A percentile compares a stretch with the other conserved stretches of the same genome.
These are phyloP conservation scores for Pionites leucogaster DNA, from an alignment of 2,113 vertebrate species.

Conservation along the genomic window DNA sequence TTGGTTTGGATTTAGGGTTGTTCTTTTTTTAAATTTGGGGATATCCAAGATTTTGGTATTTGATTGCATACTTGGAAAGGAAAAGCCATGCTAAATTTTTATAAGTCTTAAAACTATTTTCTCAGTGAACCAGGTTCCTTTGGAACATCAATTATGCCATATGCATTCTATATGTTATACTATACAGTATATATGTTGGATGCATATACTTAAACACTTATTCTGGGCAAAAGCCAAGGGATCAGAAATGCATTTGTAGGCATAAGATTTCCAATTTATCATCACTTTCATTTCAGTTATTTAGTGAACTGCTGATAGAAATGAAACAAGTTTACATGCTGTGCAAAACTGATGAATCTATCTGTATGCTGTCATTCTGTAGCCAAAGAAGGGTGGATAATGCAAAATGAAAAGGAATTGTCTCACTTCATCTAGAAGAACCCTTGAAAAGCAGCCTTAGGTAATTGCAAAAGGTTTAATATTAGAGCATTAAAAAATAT, in stretches of 20 bases:
- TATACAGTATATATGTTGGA: background rate
- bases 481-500: background rate
- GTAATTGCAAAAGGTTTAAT: background rate
- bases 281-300: conserved; percentile 1
- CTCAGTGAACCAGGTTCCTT: background rate
- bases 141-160: background rate
- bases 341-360: background rate
- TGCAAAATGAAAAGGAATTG: conserved; percentile 3
- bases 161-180: background rate
- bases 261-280: conserved; percentile 28
- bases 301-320: background rate
- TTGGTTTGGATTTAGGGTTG: background rate
- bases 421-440: background rate
- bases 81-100: background rate
- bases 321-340: background rate
- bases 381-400: background rate
- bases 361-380: background rate
- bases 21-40: background rate
- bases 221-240: background rate
- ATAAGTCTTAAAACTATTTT: background rate
- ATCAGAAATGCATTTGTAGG: background rate
- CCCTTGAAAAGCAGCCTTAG: background rate
- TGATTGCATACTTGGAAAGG: background rate
- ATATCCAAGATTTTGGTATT: background rate
- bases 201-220: background rate